These are phyloP conservation scores for Lottia scabra DNA, from an alignment of 2,888 invertebrate species.

Conservation along the genomic window DNA sequence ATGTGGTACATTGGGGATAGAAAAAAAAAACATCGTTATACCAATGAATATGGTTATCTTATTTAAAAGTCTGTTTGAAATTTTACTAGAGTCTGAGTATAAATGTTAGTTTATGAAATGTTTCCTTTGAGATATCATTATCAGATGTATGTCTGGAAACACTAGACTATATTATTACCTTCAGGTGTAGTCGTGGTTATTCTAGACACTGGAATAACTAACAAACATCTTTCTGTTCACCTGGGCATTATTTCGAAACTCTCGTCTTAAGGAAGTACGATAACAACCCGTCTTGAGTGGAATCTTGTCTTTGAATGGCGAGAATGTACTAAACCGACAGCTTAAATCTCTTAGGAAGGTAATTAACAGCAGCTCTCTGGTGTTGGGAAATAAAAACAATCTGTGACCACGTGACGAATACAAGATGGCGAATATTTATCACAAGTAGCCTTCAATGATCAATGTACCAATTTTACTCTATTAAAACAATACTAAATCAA, in stretches of 20 bases:
- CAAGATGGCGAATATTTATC: neutral
- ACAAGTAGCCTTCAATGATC: neutral
- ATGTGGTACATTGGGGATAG: too few relatives aligned
- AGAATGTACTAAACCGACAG: neutral
- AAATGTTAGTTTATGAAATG: too few relatives aligned
- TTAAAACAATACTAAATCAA: neutral
- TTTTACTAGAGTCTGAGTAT: too few relatives aligned
- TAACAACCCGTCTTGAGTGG: neutral
- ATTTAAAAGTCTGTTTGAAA: too few relatives aligned
- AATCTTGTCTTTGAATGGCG: neutral
- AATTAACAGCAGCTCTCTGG: conserved; percentile 2
- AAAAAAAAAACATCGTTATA: too few relatives aligned
- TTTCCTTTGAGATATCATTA: too few relatives aligned
- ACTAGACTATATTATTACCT: too few relatives aligned
- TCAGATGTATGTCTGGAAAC: too few relatives aligned
- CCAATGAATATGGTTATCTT: too few relatives aligned
- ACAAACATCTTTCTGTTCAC: neutral
- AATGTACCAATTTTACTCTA: neutral
- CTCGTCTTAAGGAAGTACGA: neutral
- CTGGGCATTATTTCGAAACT: neutral
- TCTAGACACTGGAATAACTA: neutral
- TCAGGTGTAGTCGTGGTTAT: too few relatives aligned
- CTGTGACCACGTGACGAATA: neutral
- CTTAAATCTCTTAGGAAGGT: neutral
- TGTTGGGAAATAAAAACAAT: neutral